Percentiles rank a stretch among this genome's conserved stretches.
Evolutionary conservation across 2,888 invertebrate genomes (phyloP).

Genomic region (Amphipoea lucens): DNA sequence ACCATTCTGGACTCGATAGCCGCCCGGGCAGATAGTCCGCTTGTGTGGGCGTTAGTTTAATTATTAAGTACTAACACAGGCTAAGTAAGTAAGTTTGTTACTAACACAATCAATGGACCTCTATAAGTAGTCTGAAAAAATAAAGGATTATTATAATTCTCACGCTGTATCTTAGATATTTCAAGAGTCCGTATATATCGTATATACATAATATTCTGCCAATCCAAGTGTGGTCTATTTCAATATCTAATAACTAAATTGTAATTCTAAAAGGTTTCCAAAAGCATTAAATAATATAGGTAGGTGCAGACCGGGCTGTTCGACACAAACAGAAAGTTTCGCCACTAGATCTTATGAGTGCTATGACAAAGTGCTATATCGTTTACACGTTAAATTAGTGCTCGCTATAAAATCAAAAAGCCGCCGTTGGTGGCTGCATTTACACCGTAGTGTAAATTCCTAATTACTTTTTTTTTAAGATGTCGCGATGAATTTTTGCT

Average conservation of each 20-base stretch:
- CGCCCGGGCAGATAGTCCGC: too few relatives aligned
- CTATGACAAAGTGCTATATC: slow-evolving; percentile 78
- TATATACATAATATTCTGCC: background rate
- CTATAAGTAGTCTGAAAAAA: background rate
- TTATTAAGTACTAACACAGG: background rate
- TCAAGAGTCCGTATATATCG: too few relatives aligned
- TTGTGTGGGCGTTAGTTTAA: background rate
- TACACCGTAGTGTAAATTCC: slow-evolving; percentile 61
- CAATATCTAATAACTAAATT: background rate
- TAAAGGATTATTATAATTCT: background rate
- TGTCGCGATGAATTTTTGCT: too few relatives aligned
- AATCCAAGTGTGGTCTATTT: background rate
- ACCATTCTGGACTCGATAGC: background rate
- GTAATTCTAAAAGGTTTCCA: slow-evolving; percentile 10
- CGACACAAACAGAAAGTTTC: slow-evolving; percentile 60
- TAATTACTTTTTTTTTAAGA: background rate
- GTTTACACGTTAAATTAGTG: slow-evolving; percentile 80
- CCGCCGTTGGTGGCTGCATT: slow-evolving; percentile 61
- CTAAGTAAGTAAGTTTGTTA: background rate
- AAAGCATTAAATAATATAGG: slow-evolving; percentile 18
- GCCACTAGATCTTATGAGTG: slow-evolving; percentile 66
- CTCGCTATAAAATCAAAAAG: slow-evolving; percentile 82
- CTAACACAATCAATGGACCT: background rate
- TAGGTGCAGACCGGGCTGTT: slow-evolving; percentile 17
- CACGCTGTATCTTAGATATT: background rate